A percentile compares a stretch with the other conserved stretches of the same genome.
phyloP scores from a whole-genome alignment of 2,888 invertebrate species.

The Temnothorax ravouxi region DNA sequence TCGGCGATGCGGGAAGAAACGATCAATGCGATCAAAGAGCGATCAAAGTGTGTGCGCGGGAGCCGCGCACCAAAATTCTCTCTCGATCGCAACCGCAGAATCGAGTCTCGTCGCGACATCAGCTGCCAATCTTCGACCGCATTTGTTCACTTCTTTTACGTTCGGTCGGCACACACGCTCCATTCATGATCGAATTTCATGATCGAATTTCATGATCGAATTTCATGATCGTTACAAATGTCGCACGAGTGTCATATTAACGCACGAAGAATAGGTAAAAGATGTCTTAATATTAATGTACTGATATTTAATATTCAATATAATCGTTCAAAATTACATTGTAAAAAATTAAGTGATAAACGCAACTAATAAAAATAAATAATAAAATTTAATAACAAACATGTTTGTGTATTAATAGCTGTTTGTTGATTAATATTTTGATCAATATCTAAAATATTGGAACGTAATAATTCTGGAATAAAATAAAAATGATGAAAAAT shows the following conservation, averaged over 20 bases:
- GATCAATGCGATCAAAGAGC: conserved; percentile 61
- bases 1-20: conserved; percentile 59
- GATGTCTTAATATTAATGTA: not conserved
- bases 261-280: not conserved
- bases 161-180: conserved; percentile 21
- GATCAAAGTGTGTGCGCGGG: conserved; percentile 38
- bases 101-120: conserved; percentile 76
- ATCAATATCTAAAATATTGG: not conserved
- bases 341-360: not conserved
- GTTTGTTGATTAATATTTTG: not conserved
- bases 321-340: not conserved
- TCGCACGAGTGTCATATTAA: conserved; percentile 72
- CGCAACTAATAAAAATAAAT: not conserved
- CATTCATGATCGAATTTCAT: conserved; percentile 69
- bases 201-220: too few relatives aligned
- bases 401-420: not conserved
- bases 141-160: conserved; percentile 63
- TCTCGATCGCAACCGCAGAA: conserved; percentile 76
- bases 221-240: conserved; percentile 74
- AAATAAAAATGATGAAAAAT: not conserved
- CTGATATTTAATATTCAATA: not conserved
- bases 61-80: conserved; percentile 66
- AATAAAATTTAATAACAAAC: not conserved
- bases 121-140: conserved; percentile 64
- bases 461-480: not conserved